Evolutionary conservation across 2,797 vertebrate species (phyloP), one percentile per base, ranked within the genome.

Genomic region (Peromyscus aztecus): DNA sequence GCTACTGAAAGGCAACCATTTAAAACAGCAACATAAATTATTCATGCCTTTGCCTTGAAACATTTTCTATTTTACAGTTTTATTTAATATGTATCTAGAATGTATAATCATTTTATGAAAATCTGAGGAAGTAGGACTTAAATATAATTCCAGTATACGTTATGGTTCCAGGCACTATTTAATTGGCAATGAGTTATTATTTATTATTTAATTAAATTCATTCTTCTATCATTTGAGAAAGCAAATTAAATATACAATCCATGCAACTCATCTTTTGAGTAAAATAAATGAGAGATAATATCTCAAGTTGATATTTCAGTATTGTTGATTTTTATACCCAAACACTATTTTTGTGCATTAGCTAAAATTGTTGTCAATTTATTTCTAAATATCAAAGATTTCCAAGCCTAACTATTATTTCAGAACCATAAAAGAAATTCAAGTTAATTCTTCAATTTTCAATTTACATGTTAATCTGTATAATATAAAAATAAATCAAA

Each of bases 401-500:
- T 92, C 24, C 77, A 75, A 40, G 13, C 40, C 2, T 61, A 31
- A 55, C 57, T 89, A 10, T 76, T 8, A 2, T 9, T 92, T 52
- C 55, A 5, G 59, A 69, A 61, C 76, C 88, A 82, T 40, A 77
- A 0, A 69, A 59, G 27, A 43, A 80, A 16, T 24, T 24, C 12
- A 52, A 67, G 0, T 80, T 21, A 75, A 90, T 65, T 3, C 0
- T 46, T 96, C 63, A 67, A 40, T 71, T 29, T 85, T 29, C 90
- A 67, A 95, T 73, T 89, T 97, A 86, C 3, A 94, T 37, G 80
- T 91, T 29, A 40, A 77, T 57, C 19, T 63, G 13, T 37, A 21
- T 40, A 73, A 88, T 87, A 65, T 61, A 80, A 77, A 86, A 73
- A 73, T 11, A 12, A 73, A 78, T 40, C 31, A 67, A 69, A 89